Evolutionary conservation across 2,888 invertebrate genomes (phyloP).

Genomic region (Dynastes grantii): DNA sequence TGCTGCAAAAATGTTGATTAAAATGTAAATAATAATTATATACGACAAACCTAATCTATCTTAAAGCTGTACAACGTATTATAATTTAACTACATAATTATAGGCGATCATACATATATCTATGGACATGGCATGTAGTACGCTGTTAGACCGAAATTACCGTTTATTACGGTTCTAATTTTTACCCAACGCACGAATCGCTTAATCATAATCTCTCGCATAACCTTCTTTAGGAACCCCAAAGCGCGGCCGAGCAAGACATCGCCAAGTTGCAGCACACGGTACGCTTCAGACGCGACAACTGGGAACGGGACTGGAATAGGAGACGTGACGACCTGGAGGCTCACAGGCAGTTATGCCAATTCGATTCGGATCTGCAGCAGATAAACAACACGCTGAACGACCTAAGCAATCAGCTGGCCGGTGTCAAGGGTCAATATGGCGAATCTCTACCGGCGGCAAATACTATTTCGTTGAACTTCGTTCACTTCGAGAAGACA

Average conservation of each 20-base stretch:
- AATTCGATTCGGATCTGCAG: constrained; percentile 80
- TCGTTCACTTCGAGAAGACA: constrained; percentile 84
- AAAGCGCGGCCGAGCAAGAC: constrained; percentile 78
- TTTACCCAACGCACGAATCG: background rate
- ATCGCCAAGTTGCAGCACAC: constrained; percentile 78
- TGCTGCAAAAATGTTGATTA: too few species aligned
- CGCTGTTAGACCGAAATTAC: background rate
- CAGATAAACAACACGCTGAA: constrained; percentile 82
- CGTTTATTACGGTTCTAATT: constrained; percentile 25
- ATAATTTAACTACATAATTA: too few species aligned
- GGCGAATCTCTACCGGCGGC: constrained; percentile 82
- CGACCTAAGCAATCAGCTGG: constrained; percentile 77
- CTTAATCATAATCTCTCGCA: constrained; percentile 5
- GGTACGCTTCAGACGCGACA: constrained; percentile 75
- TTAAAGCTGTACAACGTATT: too few species aligned
- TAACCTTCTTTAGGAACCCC: constrained; percentile 73
- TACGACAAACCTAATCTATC: too few species aligned
- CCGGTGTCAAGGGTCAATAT: constrained; percentile 78
- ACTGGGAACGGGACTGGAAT: constrained; percentile 78
- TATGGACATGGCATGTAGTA: background rate
- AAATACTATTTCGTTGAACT: constrained; percentile 80
- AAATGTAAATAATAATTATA: too few species aligned
- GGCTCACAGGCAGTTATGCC: constrained; percentile 77
- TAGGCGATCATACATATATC: background rate
- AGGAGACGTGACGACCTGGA: constrained; percentile 76